Conservation (phyloP, 1,140 invertebrate genomes). For the Drosophila miranda region DNA sequence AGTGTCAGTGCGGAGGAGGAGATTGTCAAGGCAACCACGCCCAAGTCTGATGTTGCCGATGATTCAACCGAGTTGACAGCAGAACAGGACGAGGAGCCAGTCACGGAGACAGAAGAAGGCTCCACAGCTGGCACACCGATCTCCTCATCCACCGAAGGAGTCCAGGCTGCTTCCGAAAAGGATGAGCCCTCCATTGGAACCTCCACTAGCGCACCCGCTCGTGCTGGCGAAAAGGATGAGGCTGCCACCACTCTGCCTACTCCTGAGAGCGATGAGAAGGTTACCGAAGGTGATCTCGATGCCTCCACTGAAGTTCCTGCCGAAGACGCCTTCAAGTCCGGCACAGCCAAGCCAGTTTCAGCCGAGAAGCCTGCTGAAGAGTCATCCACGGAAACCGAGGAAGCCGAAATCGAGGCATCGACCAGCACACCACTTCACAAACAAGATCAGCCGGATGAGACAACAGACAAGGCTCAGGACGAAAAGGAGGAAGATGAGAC, state of each 20-base stretch:
- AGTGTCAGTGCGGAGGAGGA: conserved; percentile 30
- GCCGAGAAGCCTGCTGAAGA: conserved; percentile 51
- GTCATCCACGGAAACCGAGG: conserved; percentile 37
- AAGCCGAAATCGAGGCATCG: conserved; percentile 34
- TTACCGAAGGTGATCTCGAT: conserved; percentile 22
- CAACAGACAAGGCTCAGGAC: conserved; percentile 23
- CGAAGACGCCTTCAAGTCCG: conserved; percentile 15
- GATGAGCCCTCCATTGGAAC: conserved; percentile 21
- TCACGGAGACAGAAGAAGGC: conserved; percentile 15
- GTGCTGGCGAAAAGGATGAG: conserved; percentile 39
- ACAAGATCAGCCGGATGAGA: conserved; percentile 4
- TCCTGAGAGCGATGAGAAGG: conserved; percentile 32
- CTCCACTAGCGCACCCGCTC: conserved; percentile 23
- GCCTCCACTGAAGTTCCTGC: conserved; percentile 31
- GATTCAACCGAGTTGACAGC: conserved; percentile 39
- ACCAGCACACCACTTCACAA: conserved; percentile 36
- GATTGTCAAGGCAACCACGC: conserved; percentile 46
- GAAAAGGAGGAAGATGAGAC: conserved; percentile 35
- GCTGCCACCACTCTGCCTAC: conserved; percentile 6
- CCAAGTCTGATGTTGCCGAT: conserved; percentile 33
- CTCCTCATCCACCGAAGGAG: conserved; percentile 40
- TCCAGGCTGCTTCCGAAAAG: conserved; percentile 19
- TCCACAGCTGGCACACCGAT: conserved; percentile 26
- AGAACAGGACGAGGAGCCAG: conserved; percentile 18
- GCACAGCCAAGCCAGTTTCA: conserved; percentile 26